These are phyloP conservation scores for Platycheirus albimanus DNA, from an alignment of 2,888 invertebrate genomes.

Conservation along the genomic window DNA sequence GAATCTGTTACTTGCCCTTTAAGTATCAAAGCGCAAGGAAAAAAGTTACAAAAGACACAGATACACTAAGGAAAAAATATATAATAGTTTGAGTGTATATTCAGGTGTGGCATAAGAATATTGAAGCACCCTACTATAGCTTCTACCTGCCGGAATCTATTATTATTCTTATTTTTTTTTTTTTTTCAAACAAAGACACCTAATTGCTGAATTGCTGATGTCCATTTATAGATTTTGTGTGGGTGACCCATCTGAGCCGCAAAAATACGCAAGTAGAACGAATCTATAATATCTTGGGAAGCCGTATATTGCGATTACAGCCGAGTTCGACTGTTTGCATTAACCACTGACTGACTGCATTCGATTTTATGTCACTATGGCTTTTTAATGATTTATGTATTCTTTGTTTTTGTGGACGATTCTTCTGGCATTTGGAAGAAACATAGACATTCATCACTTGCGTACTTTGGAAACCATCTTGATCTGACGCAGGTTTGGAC, in stretches of 20 bases:
- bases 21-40: too few relatives aligned
- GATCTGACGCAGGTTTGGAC: conserved; percentile 7
- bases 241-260: conserved; percentile 46
- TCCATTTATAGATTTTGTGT: conserved; percentile 61
- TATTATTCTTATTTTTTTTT: neutral
- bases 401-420: neutral
- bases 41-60: neutral
- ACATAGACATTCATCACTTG: neutral
- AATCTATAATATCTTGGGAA: conserved; percentile 53
- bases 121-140: neutral
- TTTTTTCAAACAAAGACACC: neutral
- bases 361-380: conserved; percentile 27
- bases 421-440: too few relatives aligned
- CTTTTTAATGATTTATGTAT: conserved; percentile 10
- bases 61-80: neutral
- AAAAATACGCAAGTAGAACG: conserved; percentile 25
- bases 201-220: conserved; percentile 13
- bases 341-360: conserved; percentile 16
- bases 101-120: conserved; percentile 16
- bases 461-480: neutral
- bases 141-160: neutral
- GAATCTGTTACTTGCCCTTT: too few relatives aligned
- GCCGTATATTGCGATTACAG: conserved; percentile 24
- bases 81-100: neutral
- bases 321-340: neutral